Evolutionary conservation across 2,888 invertebrate species (phyloP), one percentile per base, ranked within the genome.

Genomic region (Branchipolynoe longqiensis): DNA sequence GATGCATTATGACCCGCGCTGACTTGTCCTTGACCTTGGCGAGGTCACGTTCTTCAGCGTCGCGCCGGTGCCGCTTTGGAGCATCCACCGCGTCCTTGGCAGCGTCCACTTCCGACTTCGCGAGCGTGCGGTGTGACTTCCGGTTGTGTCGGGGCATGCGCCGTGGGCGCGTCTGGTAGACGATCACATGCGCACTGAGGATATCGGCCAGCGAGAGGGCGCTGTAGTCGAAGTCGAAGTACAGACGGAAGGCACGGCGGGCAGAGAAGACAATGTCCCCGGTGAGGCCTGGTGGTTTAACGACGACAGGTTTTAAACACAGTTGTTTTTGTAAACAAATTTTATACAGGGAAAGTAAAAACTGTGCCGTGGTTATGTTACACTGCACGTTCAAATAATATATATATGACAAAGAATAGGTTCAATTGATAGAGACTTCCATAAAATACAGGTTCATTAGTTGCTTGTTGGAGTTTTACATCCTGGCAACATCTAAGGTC

Each of bases 231-330:
- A 84, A 84, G 73, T 62, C 84, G 41, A 84, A 84, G 69, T 69
- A 84, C 22, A 84, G 48, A 28, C 69, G 64, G 28, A 62, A 69
- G 31, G 62, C 59, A 0, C 84, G 69, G 0, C 84, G 40, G 1
- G 84, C 84, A 31, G 84, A 84, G 84, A 84, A 84, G 33, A 84
- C 73, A n/a, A 84, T 73, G 41, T 84, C 84, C 6, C 84, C 84
- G 54, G 25, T 33, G 22, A 84, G 58, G n/a, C n/a, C 84, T 84
- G 84, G n/a, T n/a, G n/a, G n/a, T n/a, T n/a, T n/a, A n/a, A n/a
- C n/a, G n/a, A n/a, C n/a, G n/a, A n/a, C n/a, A n/a, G n/a, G n/a
- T n/a, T n/a, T n/a, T n/a, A n/a, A n/a, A n/a, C n/a, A n/a, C n/a
- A n/a, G n/a, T n/a, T n/a, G n/a, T n/a, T n/a, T n/a, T n/a, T n/a